Evolutionary conservation across 2,797 vertebrate species (phyloP).

Genomic region (Sandelia bainsii): DNA sequence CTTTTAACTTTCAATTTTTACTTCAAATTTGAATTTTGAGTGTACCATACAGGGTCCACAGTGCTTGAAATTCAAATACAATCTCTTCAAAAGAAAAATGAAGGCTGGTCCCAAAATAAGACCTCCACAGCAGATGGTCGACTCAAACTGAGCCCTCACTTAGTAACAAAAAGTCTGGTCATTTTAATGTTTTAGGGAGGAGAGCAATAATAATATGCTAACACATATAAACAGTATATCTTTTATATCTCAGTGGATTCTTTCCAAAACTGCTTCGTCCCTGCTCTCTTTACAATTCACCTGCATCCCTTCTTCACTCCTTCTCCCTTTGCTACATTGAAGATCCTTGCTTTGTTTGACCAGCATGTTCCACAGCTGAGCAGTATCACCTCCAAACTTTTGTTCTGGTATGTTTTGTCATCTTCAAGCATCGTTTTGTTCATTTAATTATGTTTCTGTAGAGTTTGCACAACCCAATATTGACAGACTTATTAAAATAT

Average conservation of each 20-base stretch:
- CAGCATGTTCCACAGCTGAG: background rate
- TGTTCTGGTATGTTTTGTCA: no score
- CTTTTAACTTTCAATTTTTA: no score
- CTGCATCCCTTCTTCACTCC: background rate
- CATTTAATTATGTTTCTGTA: background rate
- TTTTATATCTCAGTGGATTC: no score
- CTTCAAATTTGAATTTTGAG: no score
- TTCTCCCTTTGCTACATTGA: background rate
- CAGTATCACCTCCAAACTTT: background rate
- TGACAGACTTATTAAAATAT: background rate
- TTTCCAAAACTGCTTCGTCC: no score
- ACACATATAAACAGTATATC: background rate
- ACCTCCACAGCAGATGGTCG: slow-evolving; percentile 37
- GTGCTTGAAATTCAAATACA: no score
- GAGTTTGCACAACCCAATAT: background rate
- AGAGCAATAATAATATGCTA: background rate
- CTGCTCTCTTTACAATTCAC: no score
- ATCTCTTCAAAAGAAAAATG: background rate
- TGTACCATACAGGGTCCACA: no score
- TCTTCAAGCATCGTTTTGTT: background rate
- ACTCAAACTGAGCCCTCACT: background rate
- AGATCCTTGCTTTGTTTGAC: background rate
- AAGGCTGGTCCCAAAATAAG: no score
- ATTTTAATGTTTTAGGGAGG: background rate
- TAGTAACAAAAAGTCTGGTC: background rate